Conservation (phyloP, 2,888 invertebrate genomes). For the Sarcophaga rosellei region DNA sequence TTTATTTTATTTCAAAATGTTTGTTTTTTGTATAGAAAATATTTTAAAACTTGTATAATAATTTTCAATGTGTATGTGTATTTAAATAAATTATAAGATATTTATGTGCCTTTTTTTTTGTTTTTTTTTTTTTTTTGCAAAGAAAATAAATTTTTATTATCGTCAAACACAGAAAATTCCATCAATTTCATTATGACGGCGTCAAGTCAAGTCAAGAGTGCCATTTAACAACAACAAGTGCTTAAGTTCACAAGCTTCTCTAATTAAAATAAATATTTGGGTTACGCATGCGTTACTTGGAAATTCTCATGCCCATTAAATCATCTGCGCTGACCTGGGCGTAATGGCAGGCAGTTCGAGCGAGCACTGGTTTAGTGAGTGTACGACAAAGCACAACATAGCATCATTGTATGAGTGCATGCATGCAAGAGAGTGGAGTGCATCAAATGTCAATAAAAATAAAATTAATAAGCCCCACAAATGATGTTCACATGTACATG, state of each 20-base stretch:
- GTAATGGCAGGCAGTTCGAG: slow-evolving; percentile 39
- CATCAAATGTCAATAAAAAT: no score
- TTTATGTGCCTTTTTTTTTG: no score
- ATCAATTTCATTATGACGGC: no score
- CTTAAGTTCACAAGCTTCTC: no score
- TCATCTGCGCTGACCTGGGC: slow-evolving; percentile 57
- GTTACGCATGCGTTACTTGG: slow-evolving; percentile 63
- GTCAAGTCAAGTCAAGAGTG: no score
- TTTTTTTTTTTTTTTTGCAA: no score
- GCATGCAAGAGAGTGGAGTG: background rate
- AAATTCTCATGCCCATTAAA: slow-evolving; percentile 28
- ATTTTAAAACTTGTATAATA: background rate
- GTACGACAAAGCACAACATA: background rate
- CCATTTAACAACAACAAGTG: no score
- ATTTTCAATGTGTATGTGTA: background rate
- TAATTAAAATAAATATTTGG: slow-evolving; percentile 61
- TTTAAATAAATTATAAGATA: no score
- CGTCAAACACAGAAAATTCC: no score
- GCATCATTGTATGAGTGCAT: background rate
- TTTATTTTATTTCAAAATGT: background rate
- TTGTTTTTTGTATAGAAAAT: background rate
- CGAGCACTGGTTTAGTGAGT: background rate
- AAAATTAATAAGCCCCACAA: no score
- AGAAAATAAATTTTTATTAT: no score
- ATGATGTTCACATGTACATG: no score